Evolutionary conservation across 2,113 vertebrate genomes (phyloP).

Genomic region (Centrocercus urophasianus): DNA sequence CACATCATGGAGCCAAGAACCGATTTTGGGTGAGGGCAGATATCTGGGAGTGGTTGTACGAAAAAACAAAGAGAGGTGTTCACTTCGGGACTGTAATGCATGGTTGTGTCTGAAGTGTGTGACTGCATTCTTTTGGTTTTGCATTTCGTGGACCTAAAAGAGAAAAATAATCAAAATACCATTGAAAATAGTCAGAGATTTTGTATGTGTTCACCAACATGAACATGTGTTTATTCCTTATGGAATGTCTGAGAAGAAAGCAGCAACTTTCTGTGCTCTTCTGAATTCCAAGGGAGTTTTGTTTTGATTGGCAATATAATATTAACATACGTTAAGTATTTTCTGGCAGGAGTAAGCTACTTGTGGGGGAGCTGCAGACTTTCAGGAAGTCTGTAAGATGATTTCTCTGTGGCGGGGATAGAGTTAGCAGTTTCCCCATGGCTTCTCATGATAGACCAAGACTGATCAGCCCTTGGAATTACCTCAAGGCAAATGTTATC

Average conservation of each 20-base stretch:
- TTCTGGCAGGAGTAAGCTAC: neutral
- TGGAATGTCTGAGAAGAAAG: neutral
- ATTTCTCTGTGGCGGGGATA: neutral
- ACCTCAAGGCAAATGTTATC: neutral
- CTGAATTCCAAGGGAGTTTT: neutral
- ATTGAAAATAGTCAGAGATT: neutral
- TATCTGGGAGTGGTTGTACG: neutral
- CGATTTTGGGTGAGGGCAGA: neutral
- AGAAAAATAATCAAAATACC: neutral
- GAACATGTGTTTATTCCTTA: neutral
- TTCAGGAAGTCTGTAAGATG: neutral
- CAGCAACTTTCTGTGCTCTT: neutral
- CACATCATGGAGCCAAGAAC: neutral
- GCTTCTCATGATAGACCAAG: neutral
- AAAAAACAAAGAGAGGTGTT: neutral
- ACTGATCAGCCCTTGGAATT: neutral
- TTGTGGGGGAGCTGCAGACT: neutral
- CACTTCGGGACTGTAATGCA: accelerated
- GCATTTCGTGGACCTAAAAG: neutral
- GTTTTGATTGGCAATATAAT: neutral
- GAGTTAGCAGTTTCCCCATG: neutral
- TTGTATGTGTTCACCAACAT: too few species aligned
- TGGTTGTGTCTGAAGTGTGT: neutral
- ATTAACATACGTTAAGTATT: neutral
- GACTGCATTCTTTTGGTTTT: neutral